A percentile compares a stretch with the other conserved stretches of the same genome.
Conservation (phyloP, 2,797 vertebrate species). For the Molossus molossus region DNA sequence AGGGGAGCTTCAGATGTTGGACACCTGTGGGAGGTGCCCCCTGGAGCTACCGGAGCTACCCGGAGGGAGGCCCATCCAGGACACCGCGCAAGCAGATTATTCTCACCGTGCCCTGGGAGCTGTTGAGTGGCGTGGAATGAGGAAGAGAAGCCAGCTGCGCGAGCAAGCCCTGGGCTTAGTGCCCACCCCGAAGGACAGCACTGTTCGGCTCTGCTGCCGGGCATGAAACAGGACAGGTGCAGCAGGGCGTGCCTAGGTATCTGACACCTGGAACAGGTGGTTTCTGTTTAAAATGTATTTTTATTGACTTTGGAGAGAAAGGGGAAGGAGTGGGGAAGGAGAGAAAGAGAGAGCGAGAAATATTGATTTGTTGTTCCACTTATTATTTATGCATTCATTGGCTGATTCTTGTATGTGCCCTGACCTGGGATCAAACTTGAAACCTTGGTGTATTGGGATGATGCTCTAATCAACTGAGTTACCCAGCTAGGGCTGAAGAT, state of each 20-base stretch:
- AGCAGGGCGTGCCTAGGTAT: not conserved
- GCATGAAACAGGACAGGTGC: not conserved
- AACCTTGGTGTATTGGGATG: too few relatives aligned
- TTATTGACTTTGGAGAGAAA: too few relatives aligned
- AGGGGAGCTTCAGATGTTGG: not conserved
- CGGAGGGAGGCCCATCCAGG: not conserved
- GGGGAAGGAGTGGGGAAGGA: too few relatives aligned
- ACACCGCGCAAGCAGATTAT: not conserved
- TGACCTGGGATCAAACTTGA: too few relatives aligned
- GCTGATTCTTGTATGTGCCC: too few relatives aligned
- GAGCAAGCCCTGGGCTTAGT: not conserved
- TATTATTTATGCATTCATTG: too few relatives aligned
- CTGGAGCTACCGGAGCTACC: not conserved
- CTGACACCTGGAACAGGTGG: rapidly evolving
- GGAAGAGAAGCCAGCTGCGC: not conserved
- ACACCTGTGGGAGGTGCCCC: not conserved
- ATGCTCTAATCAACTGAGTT: too few relatives aligned
- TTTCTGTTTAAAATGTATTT: too few relatives aligned
- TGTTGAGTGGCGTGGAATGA: not conserved
- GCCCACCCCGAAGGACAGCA: not conserved
- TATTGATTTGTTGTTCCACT: too few relatives aligned
- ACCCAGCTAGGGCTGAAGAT: too few relatives aligned
- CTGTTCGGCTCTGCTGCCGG: rapidly evolving
- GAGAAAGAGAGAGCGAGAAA: too few relatives aligned
- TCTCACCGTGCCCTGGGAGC: not conserved